Percentiles rank a stretch among this genome's conserved stretches.
Conservation (phyloP, 2,888 invertebrate genomes). For the Pimpla rufipes region DNA sequence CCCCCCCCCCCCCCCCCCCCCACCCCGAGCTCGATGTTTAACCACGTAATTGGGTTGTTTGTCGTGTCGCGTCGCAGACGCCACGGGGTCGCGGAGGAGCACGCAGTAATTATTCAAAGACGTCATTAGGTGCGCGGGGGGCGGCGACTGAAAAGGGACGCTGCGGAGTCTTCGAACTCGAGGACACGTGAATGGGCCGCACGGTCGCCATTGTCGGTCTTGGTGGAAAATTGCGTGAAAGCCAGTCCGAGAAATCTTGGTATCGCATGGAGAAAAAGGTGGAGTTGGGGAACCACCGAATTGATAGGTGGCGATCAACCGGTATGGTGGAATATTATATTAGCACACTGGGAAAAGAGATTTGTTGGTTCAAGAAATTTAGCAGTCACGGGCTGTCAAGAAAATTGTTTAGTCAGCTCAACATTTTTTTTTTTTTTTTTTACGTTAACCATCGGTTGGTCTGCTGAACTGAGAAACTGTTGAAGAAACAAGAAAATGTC, state of each 20-base stretch:
- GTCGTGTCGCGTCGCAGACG: conserved; percentile 71
- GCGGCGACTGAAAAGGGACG: neutral
- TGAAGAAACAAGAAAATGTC: too few relatives aligned
- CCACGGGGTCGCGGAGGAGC: conserved; percentile 39
- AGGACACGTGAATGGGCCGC: neutral
- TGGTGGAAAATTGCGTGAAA: neutral
- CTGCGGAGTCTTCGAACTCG: conserved; percentile 21
- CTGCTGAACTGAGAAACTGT: too few relatives aligned
- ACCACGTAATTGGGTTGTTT: conserved; percentile 78
- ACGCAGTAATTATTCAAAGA: conserved; percentile 60
- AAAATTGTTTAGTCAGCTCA: too few relatives aligned
- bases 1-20: too few relatives aligned
- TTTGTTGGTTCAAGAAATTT: too few relatives aligned
- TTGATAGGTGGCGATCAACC: too few relatives aligned
- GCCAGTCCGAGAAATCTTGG: neutral
- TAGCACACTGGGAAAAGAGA: too few relatives aligned
- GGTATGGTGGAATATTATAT: too few relatives aligned
- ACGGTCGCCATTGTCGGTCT: neutral
- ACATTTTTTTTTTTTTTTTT: too few relatives aligned
- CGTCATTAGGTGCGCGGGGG: conserved; percentile 50
- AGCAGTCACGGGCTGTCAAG: too few relatives aligned
- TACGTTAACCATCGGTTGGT: too few relatives aligned
- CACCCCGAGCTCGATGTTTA: conserved; percentile 73
- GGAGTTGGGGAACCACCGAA: too few relatives aligned
- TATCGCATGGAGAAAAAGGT: neutral